These are phyloP conservation scores for Circaetus gallicus DNA, from an alignment of 2,113 vertebrate species.

Conservation along the genomic window DNA sequence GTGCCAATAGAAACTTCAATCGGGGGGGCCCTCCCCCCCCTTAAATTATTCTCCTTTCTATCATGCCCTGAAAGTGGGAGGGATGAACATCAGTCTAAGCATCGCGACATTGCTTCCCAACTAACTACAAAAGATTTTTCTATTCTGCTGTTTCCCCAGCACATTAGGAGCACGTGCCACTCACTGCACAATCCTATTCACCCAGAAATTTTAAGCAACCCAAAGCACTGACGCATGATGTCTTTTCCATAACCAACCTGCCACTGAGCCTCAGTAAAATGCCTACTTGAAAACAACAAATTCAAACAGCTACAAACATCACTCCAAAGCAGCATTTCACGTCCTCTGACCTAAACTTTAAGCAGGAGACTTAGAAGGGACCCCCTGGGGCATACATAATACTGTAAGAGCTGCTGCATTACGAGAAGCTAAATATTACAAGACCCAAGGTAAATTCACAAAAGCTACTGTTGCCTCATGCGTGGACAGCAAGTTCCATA, in stretches of 20 bases:
- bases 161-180: neutral
- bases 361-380: neutral
- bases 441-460: neutral
- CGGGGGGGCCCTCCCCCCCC: accelerated
- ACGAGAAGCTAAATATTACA: accelerated
- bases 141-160: neutral
- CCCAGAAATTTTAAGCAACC: neutral
- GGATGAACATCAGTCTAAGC: neutral
- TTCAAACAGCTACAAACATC: neutral
- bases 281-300: neutral
- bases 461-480: neutral
- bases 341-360: neutral
- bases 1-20: neutral
- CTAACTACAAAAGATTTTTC: neutral
- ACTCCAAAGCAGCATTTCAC: neutral
- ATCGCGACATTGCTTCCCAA: neutral
- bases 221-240: neutral
- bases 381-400: too few relatives aligned
- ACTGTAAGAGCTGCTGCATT: accelerated
- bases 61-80: neutral
- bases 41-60: neutral
- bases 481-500: neutral
- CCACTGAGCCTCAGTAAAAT: neutral
- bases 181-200: neutral
- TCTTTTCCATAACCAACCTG: neutral